Conservation (phyloP, 1,140 invertebrate genomes). For the Acyrthosiphon pisum region DNA sequence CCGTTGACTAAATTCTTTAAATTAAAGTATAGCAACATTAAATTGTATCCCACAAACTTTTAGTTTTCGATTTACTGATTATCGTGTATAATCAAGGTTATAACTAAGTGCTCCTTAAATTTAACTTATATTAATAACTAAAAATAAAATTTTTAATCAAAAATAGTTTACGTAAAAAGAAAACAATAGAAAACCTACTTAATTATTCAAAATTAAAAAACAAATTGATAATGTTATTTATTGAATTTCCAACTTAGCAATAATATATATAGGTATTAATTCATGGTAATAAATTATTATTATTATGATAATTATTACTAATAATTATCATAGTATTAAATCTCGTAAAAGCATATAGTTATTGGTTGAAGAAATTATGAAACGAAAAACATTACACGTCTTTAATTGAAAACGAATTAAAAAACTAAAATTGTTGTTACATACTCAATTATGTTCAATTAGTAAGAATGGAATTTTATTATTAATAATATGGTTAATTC, state of each 20-base stretch:
- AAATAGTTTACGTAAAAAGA: no score
- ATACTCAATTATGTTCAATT: neutral
- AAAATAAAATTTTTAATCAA: neutral
- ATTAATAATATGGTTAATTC: constrained; percentile 1
- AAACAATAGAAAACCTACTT: no score
- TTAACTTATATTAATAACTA: neutral
- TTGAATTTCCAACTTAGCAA: neutral
- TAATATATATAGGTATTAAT: no score
- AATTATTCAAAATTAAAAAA: no score
- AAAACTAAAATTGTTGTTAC: neutral
- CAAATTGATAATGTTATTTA: no score
- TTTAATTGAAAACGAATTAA: constrained; percentile 27
- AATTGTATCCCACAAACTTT: neutral
- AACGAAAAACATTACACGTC: neutral
- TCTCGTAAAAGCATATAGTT: neutral
- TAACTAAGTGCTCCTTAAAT: no score
- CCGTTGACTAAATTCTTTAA: neutral
- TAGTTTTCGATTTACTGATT: no score
- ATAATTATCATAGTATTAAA: neutral
- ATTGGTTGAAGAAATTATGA: neutral
- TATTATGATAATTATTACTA: no score
- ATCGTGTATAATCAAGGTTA: no score
- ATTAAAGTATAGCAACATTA: neutral
- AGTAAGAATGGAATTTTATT: neutral
- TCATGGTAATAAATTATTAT: no score